phyloP scores from a whole-genome alignment of 2,888 invertebrate species.

The Polymixis flavicincta region DNA sequence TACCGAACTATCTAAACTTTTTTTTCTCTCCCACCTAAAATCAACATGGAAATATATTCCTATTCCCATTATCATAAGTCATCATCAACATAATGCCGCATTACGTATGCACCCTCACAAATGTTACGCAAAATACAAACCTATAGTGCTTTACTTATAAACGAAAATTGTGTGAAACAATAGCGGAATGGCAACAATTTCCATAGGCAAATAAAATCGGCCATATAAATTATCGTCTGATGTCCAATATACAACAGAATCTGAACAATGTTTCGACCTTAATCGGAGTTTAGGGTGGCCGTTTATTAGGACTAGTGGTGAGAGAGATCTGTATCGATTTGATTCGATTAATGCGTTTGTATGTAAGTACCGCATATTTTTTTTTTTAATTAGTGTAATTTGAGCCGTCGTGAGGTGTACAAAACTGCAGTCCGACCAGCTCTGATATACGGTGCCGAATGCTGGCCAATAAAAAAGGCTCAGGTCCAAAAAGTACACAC shows the following conservation, averaged over 20 bases:
- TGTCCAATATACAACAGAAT: slow-evolving; percentile 51
- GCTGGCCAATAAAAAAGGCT: too few species aligned
- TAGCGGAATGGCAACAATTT: slow-evolving; percentile 46
- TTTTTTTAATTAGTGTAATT: too few species aligned
- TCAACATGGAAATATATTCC: slow-evolving; percentile 55
- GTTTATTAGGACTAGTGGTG: slow-evolving; percentile 44
- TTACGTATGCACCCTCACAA: slow-evolving; percentile 58
- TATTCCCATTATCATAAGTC: slow-evolving; percentile 49
- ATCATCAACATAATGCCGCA: slow-evolving; percentile 45
- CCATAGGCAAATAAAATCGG: slow-evolving; percentile 51
- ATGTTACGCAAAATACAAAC: slow-evolving; percentile 42
- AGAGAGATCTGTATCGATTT: slow-evolving; percentile 14
- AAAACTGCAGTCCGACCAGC: too few species aligned
- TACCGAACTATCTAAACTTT: not conserved
- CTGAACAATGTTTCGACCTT: slow-evolving; percentile 58
- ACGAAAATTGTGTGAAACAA: slow-evolving; percentile 61
- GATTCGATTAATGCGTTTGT: not conserved
- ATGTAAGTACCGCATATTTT: too few species aligned
- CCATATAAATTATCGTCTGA: slow-evolving; percentile 59
- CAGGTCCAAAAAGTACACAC: too few species aligned
- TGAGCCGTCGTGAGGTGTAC: too few species aligned
- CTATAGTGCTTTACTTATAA: slow-evolving; percentile 58
- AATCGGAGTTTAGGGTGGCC: slow-evolving; percentile 54
- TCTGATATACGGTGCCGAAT: too few species aligned
- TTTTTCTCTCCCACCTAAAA: not conserved